Conservation (phyloP, 2,888 invertebrate species). For the Nomada hirtipes region DNA sequence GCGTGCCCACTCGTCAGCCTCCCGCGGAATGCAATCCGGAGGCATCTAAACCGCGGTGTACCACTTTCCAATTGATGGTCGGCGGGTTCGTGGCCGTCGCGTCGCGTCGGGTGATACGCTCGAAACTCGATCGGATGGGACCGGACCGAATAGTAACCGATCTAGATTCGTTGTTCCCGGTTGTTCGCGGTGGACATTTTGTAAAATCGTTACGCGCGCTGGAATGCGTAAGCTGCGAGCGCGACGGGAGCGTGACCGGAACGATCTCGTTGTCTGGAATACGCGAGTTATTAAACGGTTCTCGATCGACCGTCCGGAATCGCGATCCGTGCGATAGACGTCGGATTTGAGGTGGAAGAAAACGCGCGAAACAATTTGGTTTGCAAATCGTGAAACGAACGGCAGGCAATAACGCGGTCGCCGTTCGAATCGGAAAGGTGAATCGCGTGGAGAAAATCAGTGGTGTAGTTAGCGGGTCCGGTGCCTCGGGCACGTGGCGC, state of each 20-base stretch:
- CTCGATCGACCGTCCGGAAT: background rate
- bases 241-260: no score
- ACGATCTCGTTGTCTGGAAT: background rate
- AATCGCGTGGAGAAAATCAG: conserved; percentile 32
- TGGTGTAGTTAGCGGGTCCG: conserved; percentile 75
- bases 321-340: no score
- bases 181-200: no score
- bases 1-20: conserved; percentile 69
- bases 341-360: background rate
- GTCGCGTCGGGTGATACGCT: background rate
- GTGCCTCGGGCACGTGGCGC: conserved; percentile 83
- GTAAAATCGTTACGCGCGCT: no score
- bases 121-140: background rate
- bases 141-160: no score
- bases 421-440: conserved; percentile 1
- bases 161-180: no score
- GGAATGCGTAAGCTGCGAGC: no score
- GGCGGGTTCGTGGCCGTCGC: conserved; percentile 65
- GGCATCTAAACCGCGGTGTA: conserved; percentile 77
- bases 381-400: background rate
- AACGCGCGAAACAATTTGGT: background rate
- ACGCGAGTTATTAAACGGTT: background rate
- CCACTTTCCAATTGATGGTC: conserved; percentile 79
- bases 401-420: background rate
- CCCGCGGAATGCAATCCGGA: conserved; percentile 74